Conservation (phyloP, 2,888 invertebrate genomes). For the Eledone cirrhosa region DNA sequence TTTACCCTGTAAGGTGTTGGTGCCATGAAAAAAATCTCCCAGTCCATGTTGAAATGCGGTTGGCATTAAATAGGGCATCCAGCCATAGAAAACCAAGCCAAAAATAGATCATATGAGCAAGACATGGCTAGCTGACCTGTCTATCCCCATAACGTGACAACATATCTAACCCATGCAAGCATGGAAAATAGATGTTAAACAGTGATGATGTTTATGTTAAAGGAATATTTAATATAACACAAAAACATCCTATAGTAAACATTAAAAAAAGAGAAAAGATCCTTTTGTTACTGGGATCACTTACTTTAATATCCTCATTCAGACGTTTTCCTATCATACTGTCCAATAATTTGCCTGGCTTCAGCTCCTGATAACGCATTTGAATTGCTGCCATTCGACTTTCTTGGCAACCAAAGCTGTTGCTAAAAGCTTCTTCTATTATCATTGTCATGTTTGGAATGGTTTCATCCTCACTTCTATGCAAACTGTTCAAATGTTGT, state of each 20-base stretch:
- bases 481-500: conserved; percentile 36
- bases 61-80: too few species aligned
- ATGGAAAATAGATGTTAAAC: too few species aligned
- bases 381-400: conserved; percentile 50
- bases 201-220: too few species aligned
- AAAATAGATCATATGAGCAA: too few species aligned
- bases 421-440: conserved; percentile 55
- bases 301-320: conserved; percentile 38
- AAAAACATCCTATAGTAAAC: not conserved
- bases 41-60: too few species aligned
- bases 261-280: not conserved
- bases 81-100: too few species aligned
- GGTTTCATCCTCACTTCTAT: conserved; percentile 50
- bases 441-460: conserved; percentile 54
- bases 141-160: too few species aligned
- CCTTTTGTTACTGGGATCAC: not conserved
- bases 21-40: too few species aligned
- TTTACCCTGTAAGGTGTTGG: too few species aligned
- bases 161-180: too few species aligned
- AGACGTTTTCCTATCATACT: conserved; percentile 51
- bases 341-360: conserved; percentile 48
- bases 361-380: conserved; percentile 43
- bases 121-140: too few species aligned
- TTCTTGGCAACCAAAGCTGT: conserved; percentile 56
- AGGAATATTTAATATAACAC: too few species aligned